Conservation (phyloP, 2,113 vertebrate genomes). For the Poecilia latipinna region DNA sequence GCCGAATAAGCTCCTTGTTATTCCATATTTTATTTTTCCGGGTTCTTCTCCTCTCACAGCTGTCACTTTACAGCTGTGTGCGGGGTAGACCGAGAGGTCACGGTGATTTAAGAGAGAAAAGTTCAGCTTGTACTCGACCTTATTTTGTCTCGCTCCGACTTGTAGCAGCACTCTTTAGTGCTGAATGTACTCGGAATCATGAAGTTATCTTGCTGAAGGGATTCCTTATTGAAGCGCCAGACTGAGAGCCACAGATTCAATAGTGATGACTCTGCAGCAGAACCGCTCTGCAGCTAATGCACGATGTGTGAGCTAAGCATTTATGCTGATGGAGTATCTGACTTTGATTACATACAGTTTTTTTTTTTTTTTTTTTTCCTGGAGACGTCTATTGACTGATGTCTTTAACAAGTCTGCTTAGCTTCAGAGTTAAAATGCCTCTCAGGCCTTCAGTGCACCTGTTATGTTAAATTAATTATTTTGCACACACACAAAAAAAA, state of each 20-base stretch:
- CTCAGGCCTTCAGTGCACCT: background rate
- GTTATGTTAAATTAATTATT: background rate
- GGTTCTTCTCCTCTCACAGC: constrained; percentile 41
- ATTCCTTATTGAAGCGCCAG: background rate
- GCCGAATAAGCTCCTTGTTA: constrained; percentile 47
- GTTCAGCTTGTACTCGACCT: constrained; percentile 20
- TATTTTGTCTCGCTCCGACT: constrained; percentile 27
- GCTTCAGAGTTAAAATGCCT: constrained; percentile 16
- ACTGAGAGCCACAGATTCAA: constrained; percentile 1
- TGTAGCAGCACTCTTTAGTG: constrained; percentile 17
- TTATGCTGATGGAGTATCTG: constrained; percentile 56
- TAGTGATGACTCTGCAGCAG: constrained; percentile 52
- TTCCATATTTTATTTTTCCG: constrained; percentile 55
- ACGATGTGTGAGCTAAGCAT: constrained; percentile 51
- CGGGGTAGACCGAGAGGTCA: no score
- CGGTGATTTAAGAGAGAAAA: background rate
- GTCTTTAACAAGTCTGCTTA: constrained; percentile 35
- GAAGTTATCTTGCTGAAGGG: constrained; percentile 15
- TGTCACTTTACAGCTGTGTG: constrained; percentile 15
- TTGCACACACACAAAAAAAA: background rate
- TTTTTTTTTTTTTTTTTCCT: constrained; percentile 13
- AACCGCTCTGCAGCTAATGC: constrained; percentile 45
- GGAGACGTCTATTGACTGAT: constrained; percentile 48
- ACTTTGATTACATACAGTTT: constrained; percentile 41
- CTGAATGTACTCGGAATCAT: constrained; percentile 11